Evolutionary conservation across 2,113 vertebrate genomes (phyloP), one percentile per base, ranked within the genome.

Genomic region (Cynocephalus volans): DNA sequence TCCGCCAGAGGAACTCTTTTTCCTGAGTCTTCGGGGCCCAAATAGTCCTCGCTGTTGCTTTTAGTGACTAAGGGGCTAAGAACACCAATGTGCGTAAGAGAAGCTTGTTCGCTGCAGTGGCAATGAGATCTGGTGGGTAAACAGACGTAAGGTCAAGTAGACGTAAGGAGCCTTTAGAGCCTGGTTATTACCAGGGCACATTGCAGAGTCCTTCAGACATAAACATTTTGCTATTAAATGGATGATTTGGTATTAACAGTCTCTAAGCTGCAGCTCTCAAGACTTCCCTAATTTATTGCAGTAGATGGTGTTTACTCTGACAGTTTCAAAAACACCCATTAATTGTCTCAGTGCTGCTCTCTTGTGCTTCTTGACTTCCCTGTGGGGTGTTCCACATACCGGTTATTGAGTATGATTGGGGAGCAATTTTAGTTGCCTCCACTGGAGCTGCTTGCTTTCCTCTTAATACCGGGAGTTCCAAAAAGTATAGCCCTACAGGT

Each of bases 311-410:
- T 52, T 83, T 62, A 62, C 79, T 45, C 67, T 21, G 6, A 45
- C 3, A 5, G 65, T 58, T 48, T 91, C 31, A 15, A 54, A n/a
- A 88, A 62, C 10, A 33, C 15, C 48, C 52, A 8, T 9, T 52
- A 3, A 8, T 26, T 26, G 9, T 77, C 60, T 15, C 18, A 4
- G 8, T 36, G 36, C 41, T 41, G 45, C 33, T 48, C 10, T 21
- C 62, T 10, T 41, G 6, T 17, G 15, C 48, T 24, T 64, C 26
- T 56, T 77, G 41, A 64, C 67, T 45, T 90, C n/a, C 33, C 84
- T 2, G 0, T 0, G 4, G 33, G 19, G n/a, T 4, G 12, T 8
- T 52, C 36, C 13, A 0, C 26, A 5, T n/a, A 12, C 17, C 48
- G 28, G 15, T 21, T 52, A 2, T 41, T 48, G 28, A n/a, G 45